Conservation (phyloP, 1,140 invertebrate genomes). For the Saccostrea echinata region DNA sequence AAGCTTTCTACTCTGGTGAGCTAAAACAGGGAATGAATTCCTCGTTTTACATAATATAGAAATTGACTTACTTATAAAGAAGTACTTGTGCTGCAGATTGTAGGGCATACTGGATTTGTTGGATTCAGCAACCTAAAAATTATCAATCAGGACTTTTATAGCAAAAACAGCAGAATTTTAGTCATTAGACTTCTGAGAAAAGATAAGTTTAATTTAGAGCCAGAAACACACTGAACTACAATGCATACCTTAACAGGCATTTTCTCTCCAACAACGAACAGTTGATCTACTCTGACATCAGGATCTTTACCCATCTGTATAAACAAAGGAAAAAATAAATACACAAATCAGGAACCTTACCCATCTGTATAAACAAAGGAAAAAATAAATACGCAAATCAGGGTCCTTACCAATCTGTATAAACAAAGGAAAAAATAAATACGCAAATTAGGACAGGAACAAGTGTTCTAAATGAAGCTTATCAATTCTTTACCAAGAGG, state of each 20-base stretch:
- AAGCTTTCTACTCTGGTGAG: neutral
- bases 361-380: conserved; percentile 71
- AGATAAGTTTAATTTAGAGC: neutral
- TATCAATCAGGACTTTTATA: neutral
- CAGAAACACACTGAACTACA: neutral
- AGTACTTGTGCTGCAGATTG: conserved; percentile 47
- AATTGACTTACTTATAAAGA: neutral
- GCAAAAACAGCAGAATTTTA: neutral
- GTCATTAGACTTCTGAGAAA: neutral
- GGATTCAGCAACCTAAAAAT: conserved; percentile 41
- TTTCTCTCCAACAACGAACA: conserved; percentile 79
- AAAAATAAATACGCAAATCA: conserved; percentile 62
- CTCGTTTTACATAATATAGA: neutral
- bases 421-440: conserved; percentile 34
- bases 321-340: conserved; percentile 34
- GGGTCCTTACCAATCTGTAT: conserved; percentile 79
- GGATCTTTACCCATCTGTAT: conserved; percentile 79
- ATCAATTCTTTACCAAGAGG: too few relatives aligned
- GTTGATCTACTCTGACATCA: conserved; percentile 77
- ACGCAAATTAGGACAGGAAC: conserved; percentile 68
- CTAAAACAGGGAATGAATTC: neutral
- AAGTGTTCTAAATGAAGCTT: too few relatives aligned
- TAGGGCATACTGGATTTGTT: conserved; percentile 32
- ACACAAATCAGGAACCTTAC: conserved; percentile 77
- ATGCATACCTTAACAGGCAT: conserved; percentile 76